Percentiles rank a stretch among this genome's conserved stretches.
Evolutionary conservation across 2,113 vertebrate genomes (phyloP).

Genomic region (Galeopterus variegatus): DNA sequence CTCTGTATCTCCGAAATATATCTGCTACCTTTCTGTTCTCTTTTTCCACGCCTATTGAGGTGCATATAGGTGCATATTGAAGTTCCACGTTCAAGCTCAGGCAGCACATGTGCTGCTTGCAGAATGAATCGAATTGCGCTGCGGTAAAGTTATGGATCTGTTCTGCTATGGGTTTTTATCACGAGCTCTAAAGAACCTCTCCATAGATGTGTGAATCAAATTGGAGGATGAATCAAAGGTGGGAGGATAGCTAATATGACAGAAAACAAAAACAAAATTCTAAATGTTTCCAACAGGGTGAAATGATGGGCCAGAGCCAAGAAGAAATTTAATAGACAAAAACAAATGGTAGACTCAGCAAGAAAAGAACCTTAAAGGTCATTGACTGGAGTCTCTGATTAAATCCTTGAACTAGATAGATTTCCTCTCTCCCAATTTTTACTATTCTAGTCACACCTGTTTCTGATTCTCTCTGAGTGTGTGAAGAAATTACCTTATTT

Average conservation of each 20-base stretch:
- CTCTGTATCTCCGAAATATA: not conserved
- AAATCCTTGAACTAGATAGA: constrained; percentile 7
- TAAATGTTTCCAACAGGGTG: constrained; percentile 20
- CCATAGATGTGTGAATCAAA: not conserved
- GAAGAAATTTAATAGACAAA: constrained; percentile 30
- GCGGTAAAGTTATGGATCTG: accelerated
- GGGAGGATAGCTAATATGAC: not conserved
- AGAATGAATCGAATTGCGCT: not conserved
- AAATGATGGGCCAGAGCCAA: not conserved
- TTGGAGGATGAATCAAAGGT: not conserved
- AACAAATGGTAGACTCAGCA: constrained; percentile 55
- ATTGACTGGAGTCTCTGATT: not conserved
- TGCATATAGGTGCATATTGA: not conserved
- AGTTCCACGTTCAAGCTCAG: accelerated
- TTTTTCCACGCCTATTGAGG: not conserved
- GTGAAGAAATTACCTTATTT: constrained; percentile 72
- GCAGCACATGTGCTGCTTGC: accelerated
- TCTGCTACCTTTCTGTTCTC: not conserved
- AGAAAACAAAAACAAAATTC: constrained; percentile 39
- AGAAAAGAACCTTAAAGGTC: constrained; percentile 24
- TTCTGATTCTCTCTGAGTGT: constrained; percentile 51
- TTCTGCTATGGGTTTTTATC: not conserved
- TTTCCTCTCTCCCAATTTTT: not conserved
- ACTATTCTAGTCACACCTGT: constrained; percentile 62
- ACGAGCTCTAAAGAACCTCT: constrained; percentile 3